Conservation (phyloP, 2,888 invertebrate genomes). For the Rhabditoides inermis region DNA sequence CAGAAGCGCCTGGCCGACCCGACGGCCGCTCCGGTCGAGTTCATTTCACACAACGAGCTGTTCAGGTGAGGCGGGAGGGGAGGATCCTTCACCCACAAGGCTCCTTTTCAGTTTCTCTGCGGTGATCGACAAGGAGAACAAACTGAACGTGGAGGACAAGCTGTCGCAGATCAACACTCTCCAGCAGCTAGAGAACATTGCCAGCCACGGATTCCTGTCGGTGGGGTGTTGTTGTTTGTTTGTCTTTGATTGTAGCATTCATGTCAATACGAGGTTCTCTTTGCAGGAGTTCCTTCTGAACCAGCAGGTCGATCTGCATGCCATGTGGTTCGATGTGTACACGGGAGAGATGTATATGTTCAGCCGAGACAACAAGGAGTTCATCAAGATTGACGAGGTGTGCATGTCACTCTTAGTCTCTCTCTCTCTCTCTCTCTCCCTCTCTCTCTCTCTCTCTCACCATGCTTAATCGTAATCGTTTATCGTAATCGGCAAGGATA, state of each 20-base stretch:
- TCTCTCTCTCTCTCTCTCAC: no score
- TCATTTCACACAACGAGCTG: slow-evolving; percentile 77
- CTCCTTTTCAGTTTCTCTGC: slow-evolving; percentile 67
- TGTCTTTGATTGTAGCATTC: background rate
- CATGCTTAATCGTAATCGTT: no score
- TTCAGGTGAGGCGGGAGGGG: slow-evolving; percentile 64
- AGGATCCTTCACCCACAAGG: background rate
- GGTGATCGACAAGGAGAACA: slow-evolving; percentile 77
- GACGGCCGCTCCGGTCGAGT: slow-evolving; percentile 71
- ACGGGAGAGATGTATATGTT: slow-evolving; percentile 83
- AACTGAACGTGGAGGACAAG: slow-evolving; percentile 82
- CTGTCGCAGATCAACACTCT: slow-evolving; percentile 62
- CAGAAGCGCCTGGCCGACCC: slow-evolving; percentile 61
- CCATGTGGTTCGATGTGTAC: slow-evolving; percentile 94
- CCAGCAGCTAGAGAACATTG: slow-evolving; percentile 48
- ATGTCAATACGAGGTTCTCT: background rate
- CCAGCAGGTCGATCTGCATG: slow-evolving; percentile 55
- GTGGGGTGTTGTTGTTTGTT: slow-evolving; percentile 2
- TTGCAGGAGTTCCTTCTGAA: slow-evolving; percentile 39
- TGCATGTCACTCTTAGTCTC: no score
- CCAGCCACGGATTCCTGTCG: slow-evolving; percentile 47
- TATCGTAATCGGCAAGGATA: no score
- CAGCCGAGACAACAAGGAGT: slow-evolving; percentile 57
- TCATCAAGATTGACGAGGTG: no score
- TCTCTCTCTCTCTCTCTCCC: no score